phyloP scores from a whole-genome alignment of 92 coral and sea anemone species.

The Blastomussa wellsi region DNA sequence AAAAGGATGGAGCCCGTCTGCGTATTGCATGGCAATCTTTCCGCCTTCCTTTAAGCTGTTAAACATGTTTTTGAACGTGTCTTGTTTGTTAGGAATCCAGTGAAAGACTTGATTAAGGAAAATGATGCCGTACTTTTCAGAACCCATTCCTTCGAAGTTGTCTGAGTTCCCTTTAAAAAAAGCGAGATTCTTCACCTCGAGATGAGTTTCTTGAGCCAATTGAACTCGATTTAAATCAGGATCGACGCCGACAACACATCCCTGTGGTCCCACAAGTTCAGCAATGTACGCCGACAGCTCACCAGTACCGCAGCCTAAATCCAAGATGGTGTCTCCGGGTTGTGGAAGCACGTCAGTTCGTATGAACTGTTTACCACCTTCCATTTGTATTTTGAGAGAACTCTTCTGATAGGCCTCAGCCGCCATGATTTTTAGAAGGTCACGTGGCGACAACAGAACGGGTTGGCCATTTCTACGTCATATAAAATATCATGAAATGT shows the following conservation, averaged over 20 bases:
- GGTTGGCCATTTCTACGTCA: no score
- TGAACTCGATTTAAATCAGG: background rate
- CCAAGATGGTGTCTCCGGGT: slow-evolving; percentile 39
- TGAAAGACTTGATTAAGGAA: background rate
- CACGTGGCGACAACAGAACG: no score
- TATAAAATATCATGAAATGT: no score
- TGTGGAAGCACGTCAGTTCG: slow-evolving; percentile 10
- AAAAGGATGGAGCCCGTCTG: no score
- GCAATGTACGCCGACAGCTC: slow-evolving; percentile 49
- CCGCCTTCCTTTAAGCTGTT: background rate
- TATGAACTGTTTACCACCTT: slow-evolving; percentile 2
- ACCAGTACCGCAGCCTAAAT: slow-evolving; percentile 60
- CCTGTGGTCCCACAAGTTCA: slow-evolving; percentile 31
- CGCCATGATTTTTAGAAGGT: background rate
- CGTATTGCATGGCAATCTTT: background rate
- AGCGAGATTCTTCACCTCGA: no score
- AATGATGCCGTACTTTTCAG: background rate
- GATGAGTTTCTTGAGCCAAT: background rate
- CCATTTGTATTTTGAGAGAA: background rate
- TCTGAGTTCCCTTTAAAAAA: no score
- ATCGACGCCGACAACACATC: slow-evolving; percentile 31
- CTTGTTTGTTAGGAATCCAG: slow-evolving; percentile 2
- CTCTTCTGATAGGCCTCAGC: background rate
- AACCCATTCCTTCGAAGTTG: background rate
- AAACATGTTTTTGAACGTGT: slow-evolving; percentile 17